Evolutionary conservation across 2,888 invertebrate species (phyloP), one percentile per base, ranked within the genome.

Genomic region (Ptychoptera contaminata): DNA sequence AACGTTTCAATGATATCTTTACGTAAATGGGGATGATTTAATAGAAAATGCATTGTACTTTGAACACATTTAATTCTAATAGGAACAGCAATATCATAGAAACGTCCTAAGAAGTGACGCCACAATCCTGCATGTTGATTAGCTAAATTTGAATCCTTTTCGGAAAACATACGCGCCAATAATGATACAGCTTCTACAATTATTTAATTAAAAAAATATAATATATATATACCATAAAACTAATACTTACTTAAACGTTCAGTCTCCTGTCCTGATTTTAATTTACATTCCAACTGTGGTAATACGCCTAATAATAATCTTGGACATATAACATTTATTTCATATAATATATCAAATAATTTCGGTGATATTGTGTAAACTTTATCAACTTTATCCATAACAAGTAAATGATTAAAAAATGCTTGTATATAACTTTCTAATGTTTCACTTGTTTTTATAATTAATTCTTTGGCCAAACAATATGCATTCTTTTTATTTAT

Each of bases 11-110:
- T 90, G 40, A 96, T 90, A 58, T 94, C 94, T 56, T 82, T 79
- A 37, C 91, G 73, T 45, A 94, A 67, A 58, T 91, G 86, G 0
- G 90, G 86, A 63, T 97, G 96, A 63, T 96, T 92, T 16, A 94
- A 72, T 36, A 97, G 69, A 62, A 97, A 94, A 60, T 94, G 92
- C 87, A 94, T 94, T 12, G 93, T 91, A 60, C 93, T 92, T 62
- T 94, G 93, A 2, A 96, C 94, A 67, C 96, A 97, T 64, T 92
- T 90, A 46, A 84, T 90, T 46, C 97, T 76, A 54, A 97, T 93
- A 1, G 82, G 75, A 6, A 91, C 84, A 42, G 87, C 87, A 54
- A 96, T 93, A 63, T 97, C 97, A 64, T 94, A 94, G 63, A 94
- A 97, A 54, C 87, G 77, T 31, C 93, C 93, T 34, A 93, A 70